Base-by-base conservation (phyloP, 92 coral and sea anemone species). In the Ricordea florida region DNA sequence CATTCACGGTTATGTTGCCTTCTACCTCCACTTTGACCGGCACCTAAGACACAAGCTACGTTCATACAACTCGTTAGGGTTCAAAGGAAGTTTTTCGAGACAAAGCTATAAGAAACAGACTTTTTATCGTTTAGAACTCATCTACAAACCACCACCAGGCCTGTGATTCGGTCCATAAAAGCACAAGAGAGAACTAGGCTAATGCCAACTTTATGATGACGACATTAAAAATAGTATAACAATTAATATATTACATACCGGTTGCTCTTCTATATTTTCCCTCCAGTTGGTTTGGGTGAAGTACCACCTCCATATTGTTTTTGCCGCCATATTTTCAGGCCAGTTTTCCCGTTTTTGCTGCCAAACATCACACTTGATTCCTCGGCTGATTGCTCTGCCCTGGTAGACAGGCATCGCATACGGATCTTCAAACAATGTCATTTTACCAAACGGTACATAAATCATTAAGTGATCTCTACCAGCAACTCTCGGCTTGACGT, bases 331-430 rank as follows among this genome's bases (percentile, higher is more conserved):
- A 15, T 49, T 15, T 13, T 25, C 30, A 6, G 81, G 81, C 72
- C 72, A 61, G 52, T 75, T 53, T 0, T 33, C 9, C 10, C 73
- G 63, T 11, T 21, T 33, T 57, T 75, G 81, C 11, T 18, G 35
- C 81, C 81, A 75, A 4, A 62, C 81, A 13, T 75, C 81, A 29
- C 81, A 75, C 27, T 75, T 38, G 52, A 75, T 49, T 4, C 72
- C 72, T 2, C 72, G 46, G 7, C 62, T 31, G 0, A 22, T 37
- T 11, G 35, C 52, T n/a, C 43, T 61, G 0, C 81, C 81, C 52
- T 64, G 64, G 61, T 75, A 75, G 18, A 64, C 43, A 1, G 72
- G 72, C 13, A 9, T 75, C 1, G 53, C 73, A 0, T 37, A 47
- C 14, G 62, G 63, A 41, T 75, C 81, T 16, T 61, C 50, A 37